Evolutionary conservation across 2,113 vertebrate species (phyloP).

Genomic region (Myxocyprinus asiaticus): DNA sequence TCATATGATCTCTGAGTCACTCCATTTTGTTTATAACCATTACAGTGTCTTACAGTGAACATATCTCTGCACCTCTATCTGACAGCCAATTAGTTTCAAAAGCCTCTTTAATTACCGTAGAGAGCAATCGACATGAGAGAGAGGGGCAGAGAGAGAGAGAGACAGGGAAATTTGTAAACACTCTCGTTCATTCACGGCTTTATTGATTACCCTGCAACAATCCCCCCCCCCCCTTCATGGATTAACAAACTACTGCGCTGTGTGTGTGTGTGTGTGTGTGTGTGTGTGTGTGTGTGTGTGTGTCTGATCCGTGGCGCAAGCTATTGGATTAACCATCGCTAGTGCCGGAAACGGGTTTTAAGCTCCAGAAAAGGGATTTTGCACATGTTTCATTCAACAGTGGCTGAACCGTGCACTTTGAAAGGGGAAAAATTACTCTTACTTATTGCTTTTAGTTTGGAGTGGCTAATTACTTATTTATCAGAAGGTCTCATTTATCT

Average conservation of each 20-base stretch:
- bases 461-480: conserved; percentile 5
- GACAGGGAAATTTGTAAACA: not conserved
- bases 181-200: not conserved
- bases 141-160: not conserved
- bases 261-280: not conserved
- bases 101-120: conserved; percentile 26
- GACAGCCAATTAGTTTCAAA: conserved; percentile 2
- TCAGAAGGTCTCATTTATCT: not conserved
- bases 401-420: not conserved
- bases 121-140: conserved; percentile 21
- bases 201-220: not conserved
- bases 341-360: not conserved
- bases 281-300: not conserved
- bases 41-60: not conserved
- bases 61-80: not conserved
- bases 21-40: not conserved
- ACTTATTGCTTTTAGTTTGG: not conserved
- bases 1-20: not conserved
- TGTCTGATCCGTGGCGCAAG: conserved; percentile 23
- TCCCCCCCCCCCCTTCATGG: not conserved
- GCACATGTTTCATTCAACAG: conserved; percentile 5
- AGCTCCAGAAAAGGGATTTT: conserved; percentile 8
- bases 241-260: conserved; percentile 13
- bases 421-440: not conserved
- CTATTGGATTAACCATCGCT: conserved; percentile 5